Evolutionary conservation across 2,888 invertebrate species (phyloP).

Genomic region (Tribolium freemani): DNA sequence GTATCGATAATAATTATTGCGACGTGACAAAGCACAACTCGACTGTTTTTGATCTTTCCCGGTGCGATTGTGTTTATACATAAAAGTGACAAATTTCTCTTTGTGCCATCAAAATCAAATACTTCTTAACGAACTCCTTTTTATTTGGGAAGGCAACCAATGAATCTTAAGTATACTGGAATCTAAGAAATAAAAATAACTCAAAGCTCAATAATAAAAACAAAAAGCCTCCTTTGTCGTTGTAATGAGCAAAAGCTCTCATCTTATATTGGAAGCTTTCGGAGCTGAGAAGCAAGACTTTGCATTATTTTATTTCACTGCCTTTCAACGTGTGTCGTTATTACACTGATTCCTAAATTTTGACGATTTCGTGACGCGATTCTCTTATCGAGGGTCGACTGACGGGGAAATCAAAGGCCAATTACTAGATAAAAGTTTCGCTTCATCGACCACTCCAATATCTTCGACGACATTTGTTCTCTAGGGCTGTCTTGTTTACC

Average conservation of each 20-base stretch:
- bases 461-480: conserved; percentile 30
- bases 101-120: conserved; percentile 46
- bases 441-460: conserved; percentile 33
- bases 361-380: conserved; percentile 33
- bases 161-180: conserved; percentile 45
- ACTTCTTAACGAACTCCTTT: conserved; percentile 47
- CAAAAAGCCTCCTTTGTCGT: conserved; percentile 49
- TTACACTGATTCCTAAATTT: too few species aligned
- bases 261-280: conserved; percentile 45
- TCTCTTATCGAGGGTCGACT: background rate
- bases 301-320: conserved; percentile 45
- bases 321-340: conserved; percentile 27
- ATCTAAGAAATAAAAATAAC: conserved; percentile 50
- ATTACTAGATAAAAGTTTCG: conserved; percentile 39
- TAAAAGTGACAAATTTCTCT: conserved; percentile 45
- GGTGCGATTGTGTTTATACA: conserved; percentile 36
- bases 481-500: conserved; percentile 27
- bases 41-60: conserved; percentile 35
- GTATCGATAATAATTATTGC: too few species aligned
- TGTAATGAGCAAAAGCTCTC: conserved; percentile 52
- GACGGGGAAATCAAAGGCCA: conserved; percentile 32
- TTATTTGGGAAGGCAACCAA: conserved; percentile 43
- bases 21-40: conserved; percentile 10
- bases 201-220: conserved; percentile 50
- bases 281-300: conserved; percentile 39